These are phyloP conservation scores for Microtus ochrogaster DNA, from an alignment of 2,113 vertebrate genomes.

Conservation along the genomic window DNA sequence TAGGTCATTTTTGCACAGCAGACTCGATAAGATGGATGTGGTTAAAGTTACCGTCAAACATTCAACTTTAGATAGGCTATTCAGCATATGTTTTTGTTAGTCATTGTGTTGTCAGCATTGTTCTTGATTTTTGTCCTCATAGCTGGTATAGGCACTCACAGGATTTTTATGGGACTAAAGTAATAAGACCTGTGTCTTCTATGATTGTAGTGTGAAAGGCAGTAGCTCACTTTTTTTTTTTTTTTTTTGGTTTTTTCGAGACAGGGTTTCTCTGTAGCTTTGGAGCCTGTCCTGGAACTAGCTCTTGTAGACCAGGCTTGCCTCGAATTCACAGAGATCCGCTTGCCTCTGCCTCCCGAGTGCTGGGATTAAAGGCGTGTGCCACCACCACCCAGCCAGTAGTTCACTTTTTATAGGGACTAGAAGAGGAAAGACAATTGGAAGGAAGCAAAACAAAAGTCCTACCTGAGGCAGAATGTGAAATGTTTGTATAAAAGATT, in stretches of 20 bases:
- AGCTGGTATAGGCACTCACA: neutral
- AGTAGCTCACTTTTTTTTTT: neutral
- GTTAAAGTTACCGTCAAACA: neutral
- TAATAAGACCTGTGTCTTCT: slow-evolving; percentile 14
- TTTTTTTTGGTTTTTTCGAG: no score
- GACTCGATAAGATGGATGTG: neutral
- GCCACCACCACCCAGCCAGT: no score
- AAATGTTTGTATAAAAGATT: neutral
- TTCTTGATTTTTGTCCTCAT: neutral
- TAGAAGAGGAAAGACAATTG: neutral
- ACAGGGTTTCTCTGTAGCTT: no score
- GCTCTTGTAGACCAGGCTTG: no score
- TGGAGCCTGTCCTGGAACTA: no score
- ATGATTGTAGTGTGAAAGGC: slow-evolving; percentile 15
- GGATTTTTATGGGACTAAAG: slow-evolving; percentile 10
- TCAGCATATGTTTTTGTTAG: neutral
- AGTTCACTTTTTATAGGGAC: neutral
- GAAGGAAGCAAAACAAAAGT: neutral
- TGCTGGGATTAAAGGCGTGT: neutral
- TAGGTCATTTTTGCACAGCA: neutral
- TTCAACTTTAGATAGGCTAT: neutral
- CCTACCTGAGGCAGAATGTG: neutral
- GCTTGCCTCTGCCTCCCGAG: neutral
- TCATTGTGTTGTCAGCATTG: neutral
- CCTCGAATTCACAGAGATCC: no score